Evolutionary conservation across 2,888 invertebrate species (phyloP).

Genomic region (Watsonalla binaria): DNA sequence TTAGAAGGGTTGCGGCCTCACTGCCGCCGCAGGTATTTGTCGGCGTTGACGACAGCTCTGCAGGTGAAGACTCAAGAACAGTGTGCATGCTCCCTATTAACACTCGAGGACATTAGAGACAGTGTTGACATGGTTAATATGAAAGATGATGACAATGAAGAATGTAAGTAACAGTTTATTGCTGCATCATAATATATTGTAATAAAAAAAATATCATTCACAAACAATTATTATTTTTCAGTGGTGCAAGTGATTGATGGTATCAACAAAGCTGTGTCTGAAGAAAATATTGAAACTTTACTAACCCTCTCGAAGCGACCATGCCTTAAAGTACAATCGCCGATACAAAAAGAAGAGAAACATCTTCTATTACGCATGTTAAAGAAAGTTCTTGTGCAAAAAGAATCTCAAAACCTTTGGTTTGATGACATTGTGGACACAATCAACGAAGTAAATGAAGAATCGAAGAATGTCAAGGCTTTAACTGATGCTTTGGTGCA

Average conservation of each 20-base stretch:
- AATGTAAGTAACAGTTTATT: constrained; percentile 51
- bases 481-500: constrained; percentile 64
- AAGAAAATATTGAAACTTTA: constrained; percentile 70
- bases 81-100: constrained; percentile 78
- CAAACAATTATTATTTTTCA: constrained; percentile 44
- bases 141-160: constrained; percentile 79
- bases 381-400: constrained; percentile 66
- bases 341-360: constrained; percentile 67
- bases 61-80: constrained; percentile 68
- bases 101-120: constrained; percentile 82
- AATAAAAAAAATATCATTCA: too few species aligned
- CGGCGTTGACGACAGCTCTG: constrained; percentile 63
- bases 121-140: constrained; percentile 82
- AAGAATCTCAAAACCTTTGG: constrained; percentile 79
- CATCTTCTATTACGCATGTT: constrained; percentile 75
- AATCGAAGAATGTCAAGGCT: constrained; percentile 70
- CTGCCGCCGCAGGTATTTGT: constrained; percentile 75
- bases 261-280: constrained; percentile 79
- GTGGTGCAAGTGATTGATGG: constrained; percentile 77
- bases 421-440: constrained; percentile 76
- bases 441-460: constrained; percentile 64
- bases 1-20: constrained; percentile 74
- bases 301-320: constrained; percentile 69
- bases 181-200: background rate
- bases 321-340: constrained; percentile 57